A percentile compares a stretch with the other conserved stretches of the same genome.
Evolutionary conservation across 1,140 invertebrate genomes (phyloP).

Genomic region (Sarcophaga bullata): DNA sequence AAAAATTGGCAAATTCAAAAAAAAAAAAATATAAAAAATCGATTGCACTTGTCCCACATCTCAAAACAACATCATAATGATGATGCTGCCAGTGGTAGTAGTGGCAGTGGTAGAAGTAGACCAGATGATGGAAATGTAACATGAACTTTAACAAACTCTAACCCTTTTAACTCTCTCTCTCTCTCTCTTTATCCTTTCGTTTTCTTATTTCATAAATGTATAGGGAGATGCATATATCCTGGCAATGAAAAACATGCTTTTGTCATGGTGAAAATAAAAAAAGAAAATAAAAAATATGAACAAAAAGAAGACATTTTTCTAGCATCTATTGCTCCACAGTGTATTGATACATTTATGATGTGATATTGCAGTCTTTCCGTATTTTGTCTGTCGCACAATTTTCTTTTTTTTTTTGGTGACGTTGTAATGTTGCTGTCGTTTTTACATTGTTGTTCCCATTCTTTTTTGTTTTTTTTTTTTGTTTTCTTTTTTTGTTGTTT

Average conservation of each 20-base stretch:
- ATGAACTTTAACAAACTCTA: neutral
- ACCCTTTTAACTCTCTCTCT: neutral
- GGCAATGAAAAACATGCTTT: constrained; percentile 14
- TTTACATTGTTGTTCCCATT: too few species aligned
- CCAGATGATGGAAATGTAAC: neutral
- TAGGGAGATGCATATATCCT: neutral
- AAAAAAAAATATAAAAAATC: constrained; percentile 7
- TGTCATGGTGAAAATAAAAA: neutral
- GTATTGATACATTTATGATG: constrained; percentile 15
- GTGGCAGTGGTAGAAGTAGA: neutral
- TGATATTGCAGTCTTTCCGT: constrained; percentile 2
- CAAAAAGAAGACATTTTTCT: neutral
- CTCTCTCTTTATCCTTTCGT: neutral
- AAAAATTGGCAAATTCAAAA: neutral
- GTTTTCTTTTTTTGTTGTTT: neutral
- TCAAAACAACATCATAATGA: neutral
- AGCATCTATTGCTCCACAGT: neutral
- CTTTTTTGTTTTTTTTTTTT: neutral
- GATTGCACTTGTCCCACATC: constrained; percentile 12
- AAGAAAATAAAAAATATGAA: neutral
- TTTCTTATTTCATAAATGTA: too few species aligned
- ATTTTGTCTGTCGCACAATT: neutral
- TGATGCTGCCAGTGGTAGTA: neutral
- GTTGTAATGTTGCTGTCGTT: too few species aligned
- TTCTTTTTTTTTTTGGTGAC: too few species aligned